These are phyloP conservation scores for Villa cingulata DNA, from an alignment of 2,888 invertebrate genomes.

Conservation along the genomic window DNA sequence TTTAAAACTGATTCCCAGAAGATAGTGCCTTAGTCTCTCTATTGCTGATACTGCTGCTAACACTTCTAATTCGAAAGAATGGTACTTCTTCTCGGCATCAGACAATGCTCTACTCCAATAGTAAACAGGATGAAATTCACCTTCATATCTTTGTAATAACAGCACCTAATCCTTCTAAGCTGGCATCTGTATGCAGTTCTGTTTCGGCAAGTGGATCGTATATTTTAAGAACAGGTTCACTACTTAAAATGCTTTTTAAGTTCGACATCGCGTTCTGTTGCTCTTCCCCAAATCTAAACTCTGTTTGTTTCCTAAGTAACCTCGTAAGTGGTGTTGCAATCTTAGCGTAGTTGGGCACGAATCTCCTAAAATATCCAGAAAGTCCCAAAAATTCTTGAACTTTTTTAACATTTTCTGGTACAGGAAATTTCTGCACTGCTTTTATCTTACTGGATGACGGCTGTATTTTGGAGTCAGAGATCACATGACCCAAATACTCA, in stretches of 20 bases:
- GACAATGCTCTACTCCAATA: background rate
- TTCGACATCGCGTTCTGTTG: background rate
- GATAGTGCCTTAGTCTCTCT: slow-evolving; percentile 16
- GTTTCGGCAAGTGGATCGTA: background rate
- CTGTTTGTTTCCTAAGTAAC: background rate
- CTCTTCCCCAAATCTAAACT: background rate
- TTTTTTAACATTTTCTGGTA: background rate
- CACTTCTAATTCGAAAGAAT: background rate
- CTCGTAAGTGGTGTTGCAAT: background rate
- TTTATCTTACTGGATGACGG: background rate
- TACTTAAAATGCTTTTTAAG: background rate
- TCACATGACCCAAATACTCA: background rate
- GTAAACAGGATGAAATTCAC: background rate
- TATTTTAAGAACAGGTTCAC: background rate
- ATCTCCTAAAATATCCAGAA: background rate
- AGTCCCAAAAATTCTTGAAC: background rate
- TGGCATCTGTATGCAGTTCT: background rate
- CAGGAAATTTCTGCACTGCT: too few species aligned
- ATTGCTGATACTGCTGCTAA: slow-evolving; percentile 4
- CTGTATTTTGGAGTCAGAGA: background rate
- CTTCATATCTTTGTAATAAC: background rate
- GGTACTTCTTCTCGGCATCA: background rate
- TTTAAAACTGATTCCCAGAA: slow-evolving; percentile 9
- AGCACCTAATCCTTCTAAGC: background rate
- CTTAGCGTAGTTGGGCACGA: background rate